These are phyloP conservation scores for Cataglyphis cursor DNA, from an alignment of 2,888 invertebrate species.

Conservation along the genomic window DNA sequence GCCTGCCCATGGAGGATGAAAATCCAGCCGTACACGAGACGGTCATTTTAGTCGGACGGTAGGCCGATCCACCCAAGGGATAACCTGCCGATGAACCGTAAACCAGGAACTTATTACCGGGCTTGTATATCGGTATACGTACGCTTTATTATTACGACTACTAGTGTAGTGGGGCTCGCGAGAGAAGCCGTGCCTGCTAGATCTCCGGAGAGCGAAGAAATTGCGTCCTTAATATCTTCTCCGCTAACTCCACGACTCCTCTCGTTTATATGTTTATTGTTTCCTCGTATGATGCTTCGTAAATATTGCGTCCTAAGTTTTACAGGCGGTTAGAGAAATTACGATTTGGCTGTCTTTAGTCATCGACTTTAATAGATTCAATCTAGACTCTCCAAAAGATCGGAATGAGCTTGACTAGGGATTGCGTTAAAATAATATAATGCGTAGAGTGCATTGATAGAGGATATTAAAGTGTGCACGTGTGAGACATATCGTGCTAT, in stretches of 20 bases:
- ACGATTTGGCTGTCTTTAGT: constrained; percentile 1
- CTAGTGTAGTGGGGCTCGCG: constrained; percentile 24
- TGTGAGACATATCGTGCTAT: not conserved
- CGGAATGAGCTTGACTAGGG: not conserved
- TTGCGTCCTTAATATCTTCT: constrained; percentile 40
- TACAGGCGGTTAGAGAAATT: constrained; percentile 11
- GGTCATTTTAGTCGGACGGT: constrained; percentile 73
- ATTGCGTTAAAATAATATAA: constrained; percentile 4
- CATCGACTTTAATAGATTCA: constrained; percentile 13
- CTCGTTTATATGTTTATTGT: constrained; percentile 43
- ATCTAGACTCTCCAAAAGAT: not conserved
- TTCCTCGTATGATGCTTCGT: constrained; percentile 23
- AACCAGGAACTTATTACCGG: constrained; percentile 84
- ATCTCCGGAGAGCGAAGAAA: constrained; percentile 22
- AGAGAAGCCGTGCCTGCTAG: constrained; percentile 24
- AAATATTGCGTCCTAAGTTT: constrained; percentile 12
- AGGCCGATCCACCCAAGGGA: constrained; percentile 75
- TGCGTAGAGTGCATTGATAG: not conserved
- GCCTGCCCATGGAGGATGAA: constrained; percentile 25
- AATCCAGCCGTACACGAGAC: constrained; percentile 61
- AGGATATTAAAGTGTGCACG: not conserved
- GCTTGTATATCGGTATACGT: constrained; percentile 41
- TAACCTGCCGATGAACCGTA: constrained; percentile 83
- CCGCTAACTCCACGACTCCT: constrained; percentile 14
- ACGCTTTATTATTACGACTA: constrained; percentile 75